These are phyloP conservation scores for Hemibagrus wyckioides DNA, from an alignment of 2,113 vertebrate species.

Conservation along the genomic window DNA sequence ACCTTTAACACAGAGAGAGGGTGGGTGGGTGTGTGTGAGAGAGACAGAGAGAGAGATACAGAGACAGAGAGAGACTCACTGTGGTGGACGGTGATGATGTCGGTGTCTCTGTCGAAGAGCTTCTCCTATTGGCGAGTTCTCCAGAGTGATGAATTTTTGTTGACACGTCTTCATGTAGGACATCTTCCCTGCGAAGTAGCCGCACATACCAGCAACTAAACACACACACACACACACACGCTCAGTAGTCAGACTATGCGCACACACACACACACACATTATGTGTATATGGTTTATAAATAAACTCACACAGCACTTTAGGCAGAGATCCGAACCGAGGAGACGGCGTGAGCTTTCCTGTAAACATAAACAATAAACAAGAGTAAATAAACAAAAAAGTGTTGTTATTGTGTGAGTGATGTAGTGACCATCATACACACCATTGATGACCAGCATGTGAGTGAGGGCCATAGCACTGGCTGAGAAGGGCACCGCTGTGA, in stretches of 20 bases:
- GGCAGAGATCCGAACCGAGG: constrained; percentile 82
- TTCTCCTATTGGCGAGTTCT: constrained; percentile 88
- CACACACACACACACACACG: constrained; percentile 37
- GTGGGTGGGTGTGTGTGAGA: constrained; percentile 38
- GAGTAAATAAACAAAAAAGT: neutral
- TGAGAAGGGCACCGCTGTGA: constrained; percentile 85
- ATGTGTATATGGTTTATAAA: neutral
- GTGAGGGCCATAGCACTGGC: constrained; percentile 80
- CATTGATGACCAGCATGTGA: constrained; percentile 82
- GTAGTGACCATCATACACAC: constrained; percentile 67
- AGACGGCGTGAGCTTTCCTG: constrained; percentile 79
- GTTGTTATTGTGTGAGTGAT: neutral
- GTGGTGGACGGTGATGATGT: constrained; percentile 44
- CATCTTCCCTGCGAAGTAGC: constrained; percentile 87
- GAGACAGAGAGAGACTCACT: constrained; percentile 65
- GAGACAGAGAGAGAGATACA: too few relatives aligned
- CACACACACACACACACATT: neutral
- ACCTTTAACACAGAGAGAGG: constrained; percentile 40
- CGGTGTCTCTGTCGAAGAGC: constrained; percentile 74
- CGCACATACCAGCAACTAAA: constrained; percentile 85
- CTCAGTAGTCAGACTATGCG: neutral
- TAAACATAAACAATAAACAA: neutral
- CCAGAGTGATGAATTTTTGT: constrained; percentile 86
- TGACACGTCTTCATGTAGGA: constrained; percentile 87
- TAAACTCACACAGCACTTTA: constrained; percentile 89